Percentiles rank a stretch among this genome's conserved stretches.
phyloP scores from a whole-genome alignment of 2,113 vertebrate genomes.

The Rallus limicola region DNA sequence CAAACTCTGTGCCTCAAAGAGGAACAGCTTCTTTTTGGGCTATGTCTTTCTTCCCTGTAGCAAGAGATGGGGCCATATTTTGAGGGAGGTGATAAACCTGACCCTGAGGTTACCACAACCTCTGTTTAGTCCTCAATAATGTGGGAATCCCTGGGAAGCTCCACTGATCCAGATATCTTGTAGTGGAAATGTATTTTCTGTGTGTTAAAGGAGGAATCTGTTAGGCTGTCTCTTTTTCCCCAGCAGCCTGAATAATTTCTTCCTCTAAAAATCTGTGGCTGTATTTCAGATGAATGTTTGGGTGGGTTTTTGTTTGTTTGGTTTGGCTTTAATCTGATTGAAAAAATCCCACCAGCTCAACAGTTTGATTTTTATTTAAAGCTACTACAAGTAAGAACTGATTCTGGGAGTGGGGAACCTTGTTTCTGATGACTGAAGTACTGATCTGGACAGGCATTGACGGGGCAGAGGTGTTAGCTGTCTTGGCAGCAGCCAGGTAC shows the following conservation, averaged over 20 bases:
- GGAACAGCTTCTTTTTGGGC: neutral
- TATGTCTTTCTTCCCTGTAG: neutral
- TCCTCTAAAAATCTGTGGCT: neutral
- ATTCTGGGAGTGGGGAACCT: neutral
- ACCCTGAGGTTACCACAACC: neutral
- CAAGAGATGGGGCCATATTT: neutral
- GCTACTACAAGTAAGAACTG: neutral
- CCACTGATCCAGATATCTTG: no score
- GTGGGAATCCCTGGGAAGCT: neutral
- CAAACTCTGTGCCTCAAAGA: neutral
- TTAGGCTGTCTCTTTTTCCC: accelerated
- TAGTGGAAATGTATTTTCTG: neutral
- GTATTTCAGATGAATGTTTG: neutral
- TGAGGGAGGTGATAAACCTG: neutral
- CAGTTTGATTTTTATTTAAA: neutral
- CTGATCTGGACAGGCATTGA: neutral
- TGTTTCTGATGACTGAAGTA: neutral
- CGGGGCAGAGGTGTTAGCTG: neutral
- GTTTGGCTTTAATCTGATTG: neutral
- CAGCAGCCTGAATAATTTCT: neutral
- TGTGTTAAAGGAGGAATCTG: neutral
- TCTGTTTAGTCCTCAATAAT: neutral
- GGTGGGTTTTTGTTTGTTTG: neutral
- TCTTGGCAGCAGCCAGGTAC: neutral
- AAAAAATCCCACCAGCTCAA: neutral